Base-by-base conservation (phyloP, 2,797 vertebrate species). In the Agapornis canus region DNA sequence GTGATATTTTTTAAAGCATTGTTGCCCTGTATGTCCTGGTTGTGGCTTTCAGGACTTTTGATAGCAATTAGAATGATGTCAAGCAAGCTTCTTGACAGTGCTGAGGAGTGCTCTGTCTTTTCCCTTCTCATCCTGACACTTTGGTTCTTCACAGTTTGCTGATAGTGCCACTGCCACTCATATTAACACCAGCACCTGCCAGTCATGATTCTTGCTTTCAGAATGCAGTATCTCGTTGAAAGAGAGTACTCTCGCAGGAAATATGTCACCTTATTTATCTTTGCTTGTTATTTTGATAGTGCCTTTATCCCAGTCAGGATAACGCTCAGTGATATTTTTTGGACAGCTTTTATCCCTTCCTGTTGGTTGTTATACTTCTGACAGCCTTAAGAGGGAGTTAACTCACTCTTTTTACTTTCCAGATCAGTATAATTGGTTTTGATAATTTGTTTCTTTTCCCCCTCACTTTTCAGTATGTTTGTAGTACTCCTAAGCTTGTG, bases 61-160 rank as follows among this genome's bases (percentile, higher is more conserved):
- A 47, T 70, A 69, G 47, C 73, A 73, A 29, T 91, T 82, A 47
- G 29, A 78, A 63, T 43, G 37, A 64, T 81, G 68, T 88, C 73
- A 64, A 48, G 56, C 64, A 95, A 83, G 51, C 63, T 82, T 86
- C 65, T 78, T 89, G 82, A 82, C 84, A 88, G 4, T 70, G 66
- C 87, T 93, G 75, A 86, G 42, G 39, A 78, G 32, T 72, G 45
- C 73, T 92, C 70, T 71, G 49, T 93, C 82, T 92, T 95, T 63
- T 89, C 48, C 42, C 92, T 95, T 91, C 75, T 92, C 19, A 2
- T 92, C 47, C 51, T 90, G 90, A 95, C 78, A 63, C 82, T 91
- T 86, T 40, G 61, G 83, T 93, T 95, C 71, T 94, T 93, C 76
- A 68, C 64, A 85, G 60, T 85, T 82, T 82, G 73, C 52, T 86